A percentile compares a stretch with the other conserved stretches of the same genome.
These are phyloP conservation scores for Paramisgurnus dabryanus DNA, from an alignment of 2,113 vertebrate species.

Conservation along the genomic window DNA sequence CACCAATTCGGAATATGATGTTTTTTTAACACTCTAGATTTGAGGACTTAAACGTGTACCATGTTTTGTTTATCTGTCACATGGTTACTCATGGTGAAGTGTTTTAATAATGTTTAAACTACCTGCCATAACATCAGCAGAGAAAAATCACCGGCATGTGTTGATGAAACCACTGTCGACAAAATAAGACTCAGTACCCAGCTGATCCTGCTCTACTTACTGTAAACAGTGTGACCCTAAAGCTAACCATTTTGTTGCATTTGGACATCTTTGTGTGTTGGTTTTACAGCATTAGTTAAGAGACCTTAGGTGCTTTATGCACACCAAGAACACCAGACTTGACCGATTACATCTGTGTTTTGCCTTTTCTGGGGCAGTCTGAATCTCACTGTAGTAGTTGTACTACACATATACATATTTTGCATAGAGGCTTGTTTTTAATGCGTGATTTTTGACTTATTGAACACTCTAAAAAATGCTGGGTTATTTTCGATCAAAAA, in stretches of 20 bases:
- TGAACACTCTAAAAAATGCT: too few relatives aligned
- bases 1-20: not conserved
- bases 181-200: not conserved
- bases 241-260: not conserved
- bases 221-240: constrained; percentile 22
- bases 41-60: not conserved
- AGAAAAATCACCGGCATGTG: constrained; percentile 12
- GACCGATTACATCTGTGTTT: constrained; percentile 28
- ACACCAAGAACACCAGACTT: not conserved
- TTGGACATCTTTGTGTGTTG: not conserved
- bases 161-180: not conserved
- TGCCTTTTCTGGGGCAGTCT: constrained; percentile 7
- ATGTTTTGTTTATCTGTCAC: constrained; percentile 51
- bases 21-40: not conserved
- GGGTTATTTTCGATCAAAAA: too few relatives aligned
- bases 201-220: not conserved
- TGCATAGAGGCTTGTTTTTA: not conserved
- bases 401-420: not conserved
- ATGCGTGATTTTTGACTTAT: not conserved
- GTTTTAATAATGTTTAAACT: not conserved
- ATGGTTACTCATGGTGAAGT: constrained; percentile 4
- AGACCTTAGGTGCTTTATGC: not conserved
- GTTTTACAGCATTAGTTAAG: not conserved
- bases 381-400: constrained; percentile 1
- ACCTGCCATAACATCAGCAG: constrained; percentile 25